Evolutionary conservation across 2,888 invertebrate species (phyloP).

Genomic region (Chrysotoxum bicinctum): DNA sequence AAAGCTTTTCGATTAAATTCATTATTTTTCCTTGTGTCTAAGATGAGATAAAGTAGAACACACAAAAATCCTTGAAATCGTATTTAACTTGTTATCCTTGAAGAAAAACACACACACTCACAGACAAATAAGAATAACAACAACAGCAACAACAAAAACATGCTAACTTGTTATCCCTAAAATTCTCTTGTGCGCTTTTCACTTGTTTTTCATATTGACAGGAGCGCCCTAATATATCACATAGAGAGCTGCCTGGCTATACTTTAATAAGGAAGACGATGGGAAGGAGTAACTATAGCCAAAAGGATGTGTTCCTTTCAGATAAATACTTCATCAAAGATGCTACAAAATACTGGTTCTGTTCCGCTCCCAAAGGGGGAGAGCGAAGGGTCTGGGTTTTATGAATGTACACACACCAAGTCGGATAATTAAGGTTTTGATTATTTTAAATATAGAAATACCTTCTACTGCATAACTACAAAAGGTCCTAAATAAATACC

Average conservation of each 20-base stretch:
- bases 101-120: slow-evolving; percentile 14
- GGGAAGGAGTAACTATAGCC: slow-evolving; percentile 34
- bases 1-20: slow-evolving; percentile 67
- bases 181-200: slow-evolving; percentile 52
- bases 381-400: background rate
- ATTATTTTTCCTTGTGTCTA: slow-evolving; percentile 49
- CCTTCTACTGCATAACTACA: background rate
- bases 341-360: slow-evolving; percentile 47
- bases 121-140: slow-evolving; percentile 24
- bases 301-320: slow-evolving; percentile 54
- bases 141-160: slow-evolving; percentile 8
- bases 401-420: background rate
- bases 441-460: no score
- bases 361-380: background rate
- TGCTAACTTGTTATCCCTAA: slow-evolving; percentile 41
- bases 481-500: no score
- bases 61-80: slow-evolving; percentile 56
- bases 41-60: slow-evolving; percentile 8
- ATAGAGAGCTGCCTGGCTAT: slow-evolving; percentile 10
- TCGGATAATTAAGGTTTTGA: background rate
- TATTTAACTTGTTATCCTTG: slow-evolving; percentile 68
- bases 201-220: slow-evolving; percentile 67
- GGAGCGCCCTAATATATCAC: slow-evolving; percentile 69
- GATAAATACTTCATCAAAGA: slow-evolving; percentile 70
- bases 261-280: background rate